Evolutionary conservation across 2,888 invertebrate species (phyloP).

Genomic region (Pristionchus mayeri): DNA sequence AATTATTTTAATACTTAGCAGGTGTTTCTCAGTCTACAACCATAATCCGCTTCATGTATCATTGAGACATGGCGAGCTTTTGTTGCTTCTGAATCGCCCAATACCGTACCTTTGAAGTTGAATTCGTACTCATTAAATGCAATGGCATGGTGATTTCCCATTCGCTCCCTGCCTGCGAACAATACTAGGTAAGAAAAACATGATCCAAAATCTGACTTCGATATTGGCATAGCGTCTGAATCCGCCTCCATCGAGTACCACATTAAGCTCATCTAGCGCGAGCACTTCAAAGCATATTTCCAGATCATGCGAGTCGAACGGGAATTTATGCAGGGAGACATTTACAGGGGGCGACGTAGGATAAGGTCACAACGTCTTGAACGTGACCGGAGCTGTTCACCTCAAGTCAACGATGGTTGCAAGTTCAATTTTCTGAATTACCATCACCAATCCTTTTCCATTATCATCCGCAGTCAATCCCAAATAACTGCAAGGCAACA

Average conservation of each 20-base stretch:
- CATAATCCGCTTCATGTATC: too few species aligned
- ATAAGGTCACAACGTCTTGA: background rate
- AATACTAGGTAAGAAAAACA: background rate
- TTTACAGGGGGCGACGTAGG: background rate
- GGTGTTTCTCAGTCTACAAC: too few species aligned
- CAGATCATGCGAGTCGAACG: background rate
- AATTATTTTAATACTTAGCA: too few species aligned
- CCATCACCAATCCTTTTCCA: constrained; percentile 4
- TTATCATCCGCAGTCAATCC: background rate
- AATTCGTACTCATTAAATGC: background rate
- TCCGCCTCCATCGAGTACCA: background rate
- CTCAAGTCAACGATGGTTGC: too few species aligned
- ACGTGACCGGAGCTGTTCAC: background rate
- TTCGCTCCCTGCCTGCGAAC: background rate
- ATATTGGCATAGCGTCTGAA: background rate
- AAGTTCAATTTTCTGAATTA: background rate
- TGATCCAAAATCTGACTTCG: background rate
- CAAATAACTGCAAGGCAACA: background rate
- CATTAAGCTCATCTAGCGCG: background rate
- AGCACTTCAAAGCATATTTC: background rate
- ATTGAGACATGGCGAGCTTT: too few species aligned
- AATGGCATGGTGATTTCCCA: background rate
- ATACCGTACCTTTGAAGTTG: background rate
- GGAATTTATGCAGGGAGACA: background rate
- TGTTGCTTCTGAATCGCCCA: too few species aligned